phyloP scores from a whole-genome alignment of 2,888 invertebrate species.

The Harmothoe impar region DNA sequence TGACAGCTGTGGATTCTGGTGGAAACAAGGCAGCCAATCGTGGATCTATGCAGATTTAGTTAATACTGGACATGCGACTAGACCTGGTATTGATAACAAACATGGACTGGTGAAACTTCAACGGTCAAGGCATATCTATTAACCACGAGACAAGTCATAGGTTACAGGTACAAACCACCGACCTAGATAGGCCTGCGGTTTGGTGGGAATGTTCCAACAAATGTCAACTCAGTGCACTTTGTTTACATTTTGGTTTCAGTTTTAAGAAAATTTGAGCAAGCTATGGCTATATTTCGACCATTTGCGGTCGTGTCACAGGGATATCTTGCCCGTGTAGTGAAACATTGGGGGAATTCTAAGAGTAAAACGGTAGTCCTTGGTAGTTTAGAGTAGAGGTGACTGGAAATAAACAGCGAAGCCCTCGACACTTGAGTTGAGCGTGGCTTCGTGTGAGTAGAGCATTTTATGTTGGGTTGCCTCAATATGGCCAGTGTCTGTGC shows the following conservation, averaged over 20 bases:
- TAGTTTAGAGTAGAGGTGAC: slow-evolving; percentile 10
- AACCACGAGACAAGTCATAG: neutral
- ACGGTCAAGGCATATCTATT: neutral
- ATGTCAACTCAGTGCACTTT: slow-evolving; percentile 2
- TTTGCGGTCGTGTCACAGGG: too few relatives aligned
- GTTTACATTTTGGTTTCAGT: slow-evolving; percentile 21
- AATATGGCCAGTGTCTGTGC: neutral
- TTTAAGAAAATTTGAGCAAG: neutral
- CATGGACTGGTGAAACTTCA: neutral
- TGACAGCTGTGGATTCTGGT: neutral
- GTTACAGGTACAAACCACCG: neutral
- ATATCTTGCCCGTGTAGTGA: too few relatives aligned
- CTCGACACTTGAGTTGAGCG: neutral
- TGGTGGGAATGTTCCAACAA: slow-evolving; percentile 36
- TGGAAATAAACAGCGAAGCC: slow-evolving; percentile 46
- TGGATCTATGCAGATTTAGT: neutral
- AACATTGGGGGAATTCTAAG: too few relatives aligned
- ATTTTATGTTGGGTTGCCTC: neutral
- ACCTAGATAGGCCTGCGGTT: slow-evolving; percentile 2
- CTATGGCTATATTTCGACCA: too few relatives aligned
- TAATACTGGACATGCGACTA: neutral
- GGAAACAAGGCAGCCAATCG: neutral
- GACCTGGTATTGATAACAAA: neutral
- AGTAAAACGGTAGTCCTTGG: neutral
- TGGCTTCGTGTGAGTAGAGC: neutral